These are phyloP conservation scores for Excalfactoria chinensis DNA, from an alignment of 2,113 vertebrate genomes.

Conservation along the genomic window DNA sequence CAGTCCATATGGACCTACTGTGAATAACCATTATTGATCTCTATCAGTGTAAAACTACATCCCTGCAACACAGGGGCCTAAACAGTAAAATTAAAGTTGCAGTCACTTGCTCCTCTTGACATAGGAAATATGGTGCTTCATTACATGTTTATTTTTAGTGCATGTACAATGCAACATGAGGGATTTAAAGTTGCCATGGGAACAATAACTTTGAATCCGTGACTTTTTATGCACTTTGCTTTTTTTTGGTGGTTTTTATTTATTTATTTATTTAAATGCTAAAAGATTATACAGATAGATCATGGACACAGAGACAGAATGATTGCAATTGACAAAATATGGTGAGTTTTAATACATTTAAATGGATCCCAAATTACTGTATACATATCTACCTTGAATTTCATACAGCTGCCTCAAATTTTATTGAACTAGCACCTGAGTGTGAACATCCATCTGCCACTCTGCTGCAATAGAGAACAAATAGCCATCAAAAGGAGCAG, in stretches of 20 bases:
- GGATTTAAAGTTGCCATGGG: slow-evolving; percentile 61
- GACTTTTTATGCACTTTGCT: background rate
- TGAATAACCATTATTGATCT: background rate
- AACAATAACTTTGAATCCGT: slow-evolving; percentile 56
- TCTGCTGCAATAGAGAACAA: background rate
- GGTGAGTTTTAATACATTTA: background rate
- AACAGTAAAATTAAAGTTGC: slow-evolving; percentile 15
- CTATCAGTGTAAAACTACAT: background rate
- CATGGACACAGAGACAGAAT: background rate
- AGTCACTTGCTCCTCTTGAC: background rate
- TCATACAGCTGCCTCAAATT: background rate
- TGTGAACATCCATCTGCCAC: background rate
- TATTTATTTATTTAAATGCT: no score
- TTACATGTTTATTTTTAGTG: slow-evolving; percentile 68
- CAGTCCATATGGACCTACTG: background rate
- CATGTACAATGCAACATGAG: slow-evolving; percentile 36
- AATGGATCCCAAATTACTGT: background rate
- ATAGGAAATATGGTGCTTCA: slow-evolving; percentile 24
- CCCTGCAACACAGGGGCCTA: background rate
- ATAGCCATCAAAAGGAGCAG: background rate
- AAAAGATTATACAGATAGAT: no score
- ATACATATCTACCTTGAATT: background rate
- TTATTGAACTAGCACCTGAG: background rate
- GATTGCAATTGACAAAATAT: background rate
- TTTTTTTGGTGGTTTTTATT: no score